These are phyloP conservation scores for Siniperca undulata DNA, from an alignment of 2,797 vertebrate species.

Conservation along the genomic window DNA sequence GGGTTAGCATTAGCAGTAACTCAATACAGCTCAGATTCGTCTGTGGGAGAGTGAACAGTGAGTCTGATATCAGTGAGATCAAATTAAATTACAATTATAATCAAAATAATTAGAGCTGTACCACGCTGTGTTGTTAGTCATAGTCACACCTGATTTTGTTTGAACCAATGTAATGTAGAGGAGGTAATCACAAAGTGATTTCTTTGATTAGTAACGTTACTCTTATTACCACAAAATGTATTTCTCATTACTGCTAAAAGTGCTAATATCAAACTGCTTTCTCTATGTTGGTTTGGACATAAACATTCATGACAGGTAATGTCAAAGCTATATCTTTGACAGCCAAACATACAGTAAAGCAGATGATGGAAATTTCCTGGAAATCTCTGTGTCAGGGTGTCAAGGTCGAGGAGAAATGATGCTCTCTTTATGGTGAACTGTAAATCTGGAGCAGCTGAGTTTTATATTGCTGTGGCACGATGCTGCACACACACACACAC, in stretches of 20 bases:
- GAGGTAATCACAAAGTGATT: neutral
- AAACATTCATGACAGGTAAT: neutral
- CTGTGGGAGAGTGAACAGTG: too few relatives aligned
- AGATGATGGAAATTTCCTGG: neutral
- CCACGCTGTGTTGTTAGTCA: too few relatives aligned
- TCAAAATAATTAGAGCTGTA: too few relatives aligned
- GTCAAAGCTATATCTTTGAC: neutral
- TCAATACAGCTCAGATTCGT: too few relatives aligned
- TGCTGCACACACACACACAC: conserved; percentile 7
- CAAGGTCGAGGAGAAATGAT: conserved; percentile 12
- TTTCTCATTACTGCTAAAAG: neutral
- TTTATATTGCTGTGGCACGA: conserved; percentile 20
- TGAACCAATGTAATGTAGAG: neutral
- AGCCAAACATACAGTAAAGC: neutral
- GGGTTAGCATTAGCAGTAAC: too few relatives aligned
- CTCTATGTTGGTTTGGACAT: neutral
- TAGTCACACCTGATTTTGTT: neutral
- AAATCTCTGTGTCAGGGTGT: neutral
- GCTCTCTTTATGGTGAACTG: conserved; percentile 30
- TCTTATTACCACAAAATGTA: too few relatives aligned
- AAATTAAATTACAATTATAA: too few relatives aligned
- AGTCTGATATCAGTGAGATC: too few relatives aligned
- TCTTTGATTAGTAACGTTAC: neutral
- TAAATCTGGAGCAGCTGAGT: conserved; percentile 48
- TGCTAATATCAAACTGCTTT: neutral